Evolutionary conservation across 2,797 vertebrate species (phyloP), one percentile per base, ranked within the genome.

Genomic region (Poeciliopsis infans): DNA sequence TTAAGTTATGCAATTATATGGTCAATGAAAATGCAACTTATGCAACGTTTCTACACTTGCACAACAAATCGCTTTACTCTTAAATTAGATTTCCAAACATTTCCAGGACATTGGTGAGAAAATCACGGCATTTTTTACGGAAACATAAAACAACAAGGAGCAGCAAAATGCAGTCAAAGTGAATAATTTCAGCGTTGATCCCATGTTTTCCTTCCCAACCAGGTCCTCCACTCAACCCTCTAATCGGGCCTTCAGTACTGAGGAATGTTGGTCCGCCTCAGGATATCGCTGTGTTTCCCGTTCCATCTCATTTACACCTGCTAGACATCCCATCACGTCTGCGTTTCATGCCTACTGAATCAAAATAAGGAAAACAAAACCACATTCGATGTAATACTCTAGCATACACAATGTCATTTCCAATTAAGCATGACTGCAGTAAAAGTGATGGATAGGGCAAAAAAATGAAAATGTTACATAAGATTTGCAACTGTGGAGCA

Each of bases 291-390:
- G 74, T 79, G 79, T 85, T 88, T 86, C 81, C 73, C 25, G 43
- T 84, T 88, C 86, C 74, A 69, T 88, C 86, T 90, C 85, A 74
- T 79, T 82, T 90, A 78, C 87, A 92, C 90, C 89, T 93, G 87
- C 85, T 84, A 85, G 47, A 88, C 74, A 69, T 80, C 87, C 77
- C 41, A 79, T 77, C 72, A 74, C 43, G 41, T 83, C 83, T 74
- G 84, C 57, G 66, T 47, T 84, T 74, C 47, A 74, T 33, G 2
- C 80, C 69, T 16, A 25, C 72, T 79, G 72, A 79, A 41, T 66
- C 20, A 39, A 39, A 66, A 66, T 23, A 57, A 55, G 53, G 53
- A 12, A 55, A 55, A 55, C 25, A 55, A 55, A 55, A 8, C 10
- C 53, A 55, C 53, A n/a, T 55, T 55, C 53, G n/a, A 12, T 55